These are phyloP conservation scores for Arctopsyche grandis DNA, from an alignment of 1,140 invertebrate genomes.

Conservation along the genomic window DNA sequence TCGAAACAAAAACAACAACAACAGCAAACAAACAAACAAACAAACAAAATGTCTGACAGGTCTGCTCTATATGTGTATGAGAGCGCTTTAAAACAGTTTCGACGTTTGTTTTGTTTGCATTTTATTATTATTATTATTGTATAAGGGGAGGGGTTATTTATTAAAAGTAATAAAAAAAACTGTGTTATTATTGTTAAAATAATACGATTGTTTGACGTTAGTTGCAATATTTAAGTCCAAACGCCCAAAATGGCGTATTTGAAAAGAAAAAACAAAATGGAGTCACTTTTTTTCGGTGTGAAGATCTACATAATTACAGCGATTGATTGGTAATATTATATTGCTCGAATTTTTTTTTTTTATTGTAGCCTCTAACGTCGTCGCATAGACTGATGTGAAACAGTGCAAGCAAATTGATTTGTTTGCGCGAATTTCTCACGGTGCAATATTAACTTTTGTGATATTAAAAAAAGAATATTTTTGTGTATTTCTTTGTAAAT, in stretches of 20 bases:
- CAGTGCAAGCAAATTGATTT: background rate
- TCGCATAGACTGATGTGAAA: conserved; percentile 23
- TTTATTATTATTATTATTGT: no score
- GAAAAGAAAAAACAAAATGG: background rate
- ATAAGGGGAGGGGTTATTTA: no score
- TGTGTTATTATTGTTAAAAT: conserved; percentile 53
- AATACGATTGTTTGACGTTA: conserved; percentile 4
- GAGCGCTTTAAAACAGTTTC: no score
- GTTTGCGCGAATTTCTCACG: background rate
- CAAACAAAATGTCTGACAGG: no score
- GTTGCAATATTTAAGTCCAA: conserved; percentile 24
- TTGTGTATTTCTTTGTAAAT: background rate
- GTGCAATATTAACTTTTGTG: conserved; percentile 24
- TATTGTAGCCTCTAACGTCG: conserved; percentile 12
- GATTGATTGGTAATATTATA: background rate
- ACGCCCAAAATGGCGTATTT: no score
- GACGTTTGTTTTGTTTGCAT: no score
- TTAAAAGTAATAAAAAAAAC: conserved; percentile 24
- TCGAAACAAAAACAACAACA: background rate
- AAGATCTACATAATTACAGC: no score
- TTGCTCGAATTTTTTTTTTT: no score
- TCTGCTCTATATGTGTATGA: no score
- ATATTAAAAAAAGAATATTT: conserved; percentile 18
- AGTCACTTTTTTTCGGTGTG: background rate
- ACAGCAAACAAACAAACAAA: no score